Evolutionary conservation across 2,113 vertebrate species (phyloP).

Genomic region (Atractosteus spatula): DNA sequence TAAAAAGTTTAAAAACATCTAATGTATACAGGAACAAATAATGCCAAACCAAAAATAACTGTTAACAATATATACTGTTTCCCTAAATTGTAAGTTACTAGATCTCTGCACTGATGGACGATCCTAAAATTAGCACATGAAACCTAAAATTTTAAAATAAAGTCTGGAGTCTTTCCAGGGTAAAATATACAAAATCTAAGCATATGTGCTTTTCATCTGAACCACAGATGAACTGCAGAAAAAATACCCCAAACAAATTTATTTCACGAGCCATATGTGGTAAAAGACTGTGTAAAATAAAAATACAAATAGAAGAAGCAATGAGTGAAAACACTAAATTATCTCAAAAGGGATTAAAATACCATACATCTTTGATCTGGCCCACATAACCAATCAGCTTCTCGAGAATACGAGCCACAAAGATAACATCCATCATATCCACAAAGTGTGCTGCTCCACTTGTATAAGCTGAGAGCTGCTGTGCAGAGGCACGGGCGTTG

Average conservation of each 20-base stretch:
- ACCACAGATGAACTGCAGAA: neutral
- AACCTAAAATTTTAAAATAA: slow-evolving; percentile 4
- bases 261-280: neutral
- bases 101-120: slow-evolving; percentile 31
- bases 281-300: neutral
- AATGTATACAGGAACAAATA: slow-evolving; percentile 30
- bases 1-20: slow-evolving; percentile 28
- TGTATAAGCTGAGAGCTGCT: slow-evolving; percentile 77
- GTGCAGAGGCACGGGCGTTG: slow-evolving; percentile 73
- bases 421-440: slow-evolving; percentile 86
- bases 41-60: slow-evolving; percentile 38
- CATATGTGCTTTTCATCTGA: neutral
- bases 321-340: neutral
- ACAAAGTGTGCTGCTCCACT: slow-evolving; percentile 74
- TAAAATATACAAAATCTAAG: neutral
- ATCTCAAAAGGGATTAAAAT: neutral
- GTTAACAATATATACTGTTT: slow-evolving; percentile 31
- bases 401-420: slow-evolving; percentile 83
- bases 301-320: neutral
- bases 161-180: neutral
- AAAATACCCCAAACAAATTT: neutral
- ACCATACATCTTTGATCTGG: slow-evolving; percentile 72
- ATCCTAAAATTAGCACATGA: slow-evolving; percentile 34
- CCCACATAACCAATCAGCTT: slow-evolving; percentile 76
- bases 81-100: slow-evolving; percentile 47